Base-by-base conservation (phyloP, 2,113 vertebrate genomes). In the Plectropomus leopardus region DNA sequence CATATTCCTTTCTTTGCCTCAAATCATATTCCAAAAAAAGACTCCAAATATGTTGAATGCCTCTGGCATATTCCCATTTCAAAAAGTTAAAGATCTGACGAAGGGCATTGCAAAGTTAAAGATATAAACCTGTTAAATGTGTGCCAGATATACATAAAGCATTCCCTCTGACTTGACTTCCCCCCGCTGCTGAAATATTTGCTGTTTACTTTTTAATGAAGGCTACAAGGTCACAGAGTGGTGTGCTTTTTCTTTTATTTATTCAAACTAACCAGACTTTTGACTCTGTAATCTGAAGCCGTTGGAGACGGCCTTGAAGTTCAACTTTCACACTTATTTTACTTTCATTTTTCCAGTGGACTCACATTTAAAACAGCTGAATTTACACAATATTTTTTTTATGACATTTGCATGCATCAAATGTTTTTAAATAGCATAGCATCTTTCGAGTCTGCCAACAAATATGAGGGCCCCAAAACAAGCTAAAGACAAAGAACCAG, bases 121-220 rank as follows among this genome's bases (percentile, higher is more conserved):
- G n/a, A 76, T 55, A 4, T 34, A 14, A 79, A 76, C 57, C 57
- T 76, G 60, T 42, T 51, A 59, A 82, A 76, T 57, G 44, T 32
- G 15, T 24, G 34, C 50, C 54, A 69, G 21, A 30, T 32, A 82
- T 61, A 54, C 45, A 64, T 9, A 32, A 60, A 54, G 5, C 28
- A 34, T 44, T 36, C 73, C 32, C 54, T 70, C 17, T 57, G 50
- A 45, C 65, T 81, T 87, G 53, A 85, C 60, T n/a, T 66, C 59
- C 36, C 61, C 61, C 15, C 5, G 42, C 44, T 13, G 14, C 32
- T 51, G 42, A 84, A 82, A 77, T 68, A 28, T 88, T 83, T 79
- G 48, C 75, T 68, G 40, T 74, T 85, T 66, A 85, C 58, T 83
- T 85, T 84, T 87, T 86, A 86, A 82, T 78, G 78, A 88, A 59